These are phyloP conservation scores for Chlamydotis undulata DNA, from an alignment of 2,113 vertebrate species.

Conservation along the genomic window DNA sequence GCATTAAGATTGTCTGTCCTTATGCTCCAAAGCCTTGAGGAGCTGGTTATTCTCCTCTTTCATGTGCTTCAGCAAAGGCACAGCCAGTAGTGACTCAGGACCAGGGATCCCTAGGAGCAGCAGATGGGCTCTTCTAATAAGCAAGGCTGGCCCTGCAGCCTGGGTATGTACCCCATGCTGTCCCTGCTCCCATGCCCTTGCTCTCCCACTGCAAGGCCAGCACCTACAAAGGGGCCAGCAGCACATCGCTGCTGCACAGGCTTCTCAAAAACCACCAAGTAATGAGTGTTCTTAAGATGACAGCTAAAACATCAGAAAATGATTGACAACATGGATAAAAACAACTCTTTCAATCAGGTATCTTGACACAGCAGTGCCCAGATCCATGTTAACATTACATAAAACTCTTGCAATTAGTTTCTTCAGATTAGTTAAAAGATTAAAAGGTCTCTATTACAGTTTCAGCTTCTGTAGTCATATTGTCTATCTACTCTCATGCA, in stretches of 20 bases:
- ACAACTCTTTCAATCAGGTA: background rate
- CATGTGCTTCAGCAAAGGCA: background rate
- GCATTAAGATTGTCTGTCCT: background rate
- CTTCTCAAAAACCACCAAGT: background rate
- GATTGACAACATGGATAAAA: background rate
- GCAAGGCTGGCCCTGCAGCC: background rate
- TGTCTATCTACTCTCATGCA: background rate
- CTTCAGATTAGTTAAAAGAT: background rate
- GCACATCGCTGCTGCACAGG: rapidly evolving
- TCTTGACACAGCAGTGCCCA: background rate
- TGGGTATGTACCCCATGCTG: rapidly evolving
- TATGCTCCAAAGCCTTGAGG: background rate
- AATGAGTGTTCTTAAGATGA: background rate
- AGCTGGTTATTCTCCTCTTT: background rate
- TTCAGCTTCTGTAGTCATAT: background rate
- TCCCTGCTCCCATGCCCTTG: rapidly evolving
- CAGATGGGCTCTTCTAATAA: background rate
- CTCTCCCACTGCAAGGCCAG: background rate
- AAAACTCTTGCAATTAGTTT: background rate
- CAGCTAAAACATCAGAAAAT: background rate
- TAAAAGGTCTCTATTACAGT: background rate
- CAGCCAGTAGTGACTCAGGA: background rate
- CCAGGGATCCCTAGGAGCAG: background rate
- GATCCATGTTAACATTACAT: background rate
- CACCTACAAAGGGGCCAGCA: background rate